Evolutionary conservation across 2,113 vertebrate species (phyloP).

Genomic region (Nycticebus coucang): DNA sequence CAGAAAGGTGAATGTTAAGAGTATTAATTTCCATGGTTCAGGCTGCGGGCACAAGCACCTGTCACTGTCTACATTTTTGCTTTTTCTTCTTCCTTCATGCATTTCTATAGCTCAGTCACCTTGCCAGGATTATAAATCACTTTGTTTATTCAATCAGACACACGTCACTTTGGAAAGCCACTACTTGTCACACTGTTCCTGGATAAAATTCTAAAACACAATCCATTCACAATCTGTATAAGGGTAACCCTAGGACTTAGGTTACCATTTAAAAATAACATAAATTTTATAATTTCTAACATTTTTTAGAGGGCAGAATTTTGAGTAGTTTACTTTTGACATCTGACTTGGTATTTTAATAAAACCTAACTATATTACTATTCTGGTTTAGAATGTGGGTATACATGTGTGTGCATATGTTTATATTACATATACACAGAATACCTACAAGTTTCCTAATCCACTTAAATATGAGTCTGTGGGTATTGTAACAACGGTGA

Average conservation of each 20-base stretch:
- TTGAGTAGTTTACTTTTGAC: background rate
- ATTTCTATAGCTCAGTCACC: conserved; percentile 81
- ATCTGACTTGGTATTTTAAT: conserved; percentile 13
- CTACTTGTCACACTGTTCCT: conserved; percentile 83
- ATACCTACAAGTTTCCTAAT: background rate
- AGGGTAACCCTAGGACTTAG: conserved; percentile 47
- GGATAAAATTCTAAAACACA: conserved; percentile 76
- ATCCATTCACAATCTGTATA: conserved; percentile 63
- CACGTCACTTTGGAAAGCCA: conserved; percentile 83
- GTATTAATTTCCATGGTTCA: conserved; percentile 87
- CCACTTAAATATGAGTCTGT: background rate
- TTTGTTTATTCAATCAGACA: conserved; percentile 88
- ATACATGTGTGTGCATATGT: background rate
- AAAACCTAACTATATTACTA: background rate
- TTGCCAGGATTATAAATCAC: conserved; percentile 84
- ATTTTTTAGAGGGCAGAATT: background rate
- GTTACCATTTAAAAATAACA: conserved; percentile 53
- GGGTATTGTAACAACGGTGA: background rate
- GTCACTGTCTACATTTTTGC: conserved; percentile 77
- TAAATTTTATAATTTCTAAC: background rate
- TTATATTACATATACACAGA: background rate
- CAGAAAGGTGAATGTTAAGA: conserved; percentile 86
- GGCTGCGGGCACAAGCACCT: conserved; percentile 83
- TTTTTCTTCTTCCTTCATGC: conserved; percentile 71
- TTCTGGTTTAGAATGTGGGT: background rate